Percentiles rank a stretch among this genome's conserved stretches.
Conservation (phyloP, 1,140 invertebrate genomes). For the Ceratitis capitata region DNA sequence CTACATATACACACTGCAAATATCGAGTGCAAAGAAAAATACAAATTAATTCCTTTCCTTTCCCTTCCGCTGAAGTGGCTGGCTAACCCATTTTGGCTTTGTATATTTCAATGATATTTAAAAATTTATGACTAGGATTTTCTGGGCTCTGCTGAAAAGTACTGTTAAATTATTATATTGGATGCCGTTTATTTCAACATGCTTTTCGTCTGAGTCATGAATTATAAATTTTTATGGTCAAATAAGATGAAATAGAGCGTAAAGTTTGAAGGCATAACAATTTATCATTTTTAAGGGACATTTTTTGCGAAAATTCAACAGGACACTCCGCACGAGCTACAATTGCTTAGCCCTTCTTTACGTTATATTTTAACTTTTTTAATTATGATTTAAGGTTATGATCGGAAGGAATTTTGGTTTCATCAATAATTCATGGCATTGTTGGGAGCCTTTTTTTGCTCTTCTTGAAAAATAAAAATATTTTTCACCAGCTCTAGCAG, state of each 20-base stretch:
- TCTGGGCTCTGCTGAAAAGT: constrained; percentile 12
- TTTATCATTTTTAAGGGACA: neutral
- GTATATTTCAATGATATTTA: constrained; percentile 2
- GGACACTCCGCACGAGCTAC: too few relatives aligned
- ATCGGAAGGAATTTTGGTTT: too few relatives aligned
- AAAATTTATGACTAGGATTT: constrained; percentile 20
- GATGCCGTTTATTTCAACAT: neutral
- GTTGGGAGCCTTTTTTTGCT: too few relatives aligned
- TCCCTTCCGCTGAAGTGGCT: neutral
- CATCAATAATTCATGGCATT: too few relatives aligned
- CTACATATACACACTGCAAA: neutral
- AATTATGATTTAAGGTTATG: too few relatives aligned
- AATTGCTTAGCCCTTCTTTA: too few relatives aligned
- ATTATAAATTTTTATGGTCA: neutral
- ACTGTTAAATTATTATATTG: neutral
- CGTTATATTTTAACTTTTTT: too few relatives aligned
- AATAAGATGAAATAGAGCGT: neutral
- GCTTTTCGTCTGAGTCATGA: neutral
- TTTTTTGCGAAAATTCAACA: neutral
- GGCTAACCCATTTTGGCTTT: constrained; percentile 29
- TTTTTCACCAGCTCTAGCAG: too few relatives aligned
- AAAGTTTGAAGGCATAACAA: neutral
- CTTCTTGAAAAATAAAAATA: too few relatives aligned
- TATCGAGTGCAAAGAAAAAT: neutral
- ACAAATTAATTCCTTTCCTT: neutral